Base-by-base conservation (phyloP, 2,113 vertebrate species). In the Sakesphorus luctuosus region DNA sequence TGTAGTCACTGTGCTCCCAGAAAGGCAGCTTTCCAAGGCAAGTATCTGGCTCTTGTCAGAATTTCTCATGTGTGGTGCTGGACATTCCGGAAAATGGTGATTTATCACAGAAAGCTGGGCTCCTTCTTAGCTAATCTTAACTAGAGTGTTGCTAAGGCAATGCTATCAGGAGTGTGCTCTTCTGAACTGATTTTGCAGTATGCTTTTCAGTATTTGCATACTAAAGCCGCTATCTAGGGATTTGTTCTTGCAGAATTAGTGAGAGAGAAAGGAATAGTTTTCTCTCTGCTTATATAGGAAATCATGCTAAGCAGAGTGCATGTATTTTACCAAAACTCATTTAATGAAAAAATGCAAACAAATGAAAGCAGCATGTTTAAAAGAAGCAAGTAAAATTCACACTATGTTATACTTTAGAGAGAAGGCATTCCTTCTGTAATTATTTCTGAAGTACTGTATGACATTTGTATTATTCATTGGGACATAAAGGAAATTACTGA, bases 81-180 rank as follows among this genome's bases (percentile, higher is more conserved):
- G 92, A 85, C 90, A 35, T 40, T 21, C 24, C 31, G 56, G 67
- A 81, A 95, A 77, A 84, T 26, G 20, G 55, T 78, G 76, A 78
- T 84, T 81, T 89, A 89, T 68, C 73, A 65, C 52, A 92, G 83
- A 95, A 94, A 46, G 79, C 61, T 38, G 56, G 31, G 47, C 87
- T 95, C 68, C 53, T 59, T 33, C 53, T 59, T 33, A n/a, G 73
- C 52, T 94, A 72, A 92, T 87, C 83, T 84, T 84, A 96, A 96
- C 80, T 65, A 75, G 88, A 95, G 83, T 26, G 76, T 96, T 97
- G 93, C 96, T 95, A 97, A 84, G 96, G 94, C 92, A 96, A 96
- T 96, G 93, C 49, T 82, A 95, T 76, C 73, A 72, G 69, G 58
- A 96, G 65, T 68, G 52, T 92, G 92, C 88, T 94, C 93, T 53